Conservation (phyloP, 2,797 vertebrate species). For the Sebastes taczanowskii region DNA sequence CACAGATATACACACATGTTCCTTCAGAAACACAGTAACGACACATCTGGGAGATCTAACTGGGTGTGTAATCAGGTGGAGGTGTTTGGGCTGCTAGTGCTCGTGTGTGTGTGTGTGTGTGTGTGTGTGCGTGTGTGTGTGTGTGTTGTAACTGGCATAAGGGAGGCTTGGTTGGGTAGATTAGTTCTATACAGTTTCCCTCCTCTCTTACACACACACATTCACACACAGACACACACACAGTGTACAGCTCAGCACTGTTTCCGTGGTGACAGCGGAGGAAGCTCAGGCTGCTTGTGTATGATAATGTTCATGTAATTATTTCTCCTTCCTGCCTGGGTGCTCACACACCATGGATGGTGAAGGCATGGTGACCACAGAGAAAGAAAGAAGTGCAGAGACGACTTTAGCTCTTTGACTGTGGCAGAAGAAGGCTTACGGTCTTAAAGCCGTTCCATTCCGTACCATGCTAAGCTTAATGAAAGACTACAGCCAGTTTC, state of each 20-base stretch:
- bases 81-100: background rate
- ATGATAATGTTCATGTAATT: constrained; percentile 77
- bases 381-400: background rate
- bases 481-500: background rate
- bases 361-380: constrained; percentile 17
- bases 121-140: no score
- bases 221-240: background rate
- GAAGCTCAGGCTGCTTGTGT: constrained; percentile 60
- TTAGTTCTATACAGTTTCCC: constrained; percentile 12
- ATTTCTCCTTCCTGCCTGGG: constrained; percentile 64
- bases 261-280: constrained; percentile 47
- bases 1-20: background rate
- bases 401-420: constrained; percentile 8
- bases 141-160: constrained; percentile 27
- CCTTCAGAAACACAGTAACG: background rate
- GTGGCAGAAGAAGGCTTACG: constrained; percentile 1
- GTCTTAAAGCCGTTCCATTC: constrained; percentile 19
- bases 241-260: constrained; percentile 14
- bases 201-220: constrained; percentile 1
- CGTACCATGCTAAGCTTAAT: constrained; percentile 19
- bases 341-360: constrained; percentile 46
- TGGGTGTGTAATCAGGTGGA: constrained; percentile 15
- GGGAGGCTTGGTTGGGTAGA: constrained; percentile 24
- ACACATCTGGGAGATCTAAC: constrained; percentile 27
- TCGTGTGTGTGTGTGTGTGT: background rate